Evolutionary conservation across 2,113 vertebrate species (phyloP).

Genomic region (Mobula birostris): DNA sequence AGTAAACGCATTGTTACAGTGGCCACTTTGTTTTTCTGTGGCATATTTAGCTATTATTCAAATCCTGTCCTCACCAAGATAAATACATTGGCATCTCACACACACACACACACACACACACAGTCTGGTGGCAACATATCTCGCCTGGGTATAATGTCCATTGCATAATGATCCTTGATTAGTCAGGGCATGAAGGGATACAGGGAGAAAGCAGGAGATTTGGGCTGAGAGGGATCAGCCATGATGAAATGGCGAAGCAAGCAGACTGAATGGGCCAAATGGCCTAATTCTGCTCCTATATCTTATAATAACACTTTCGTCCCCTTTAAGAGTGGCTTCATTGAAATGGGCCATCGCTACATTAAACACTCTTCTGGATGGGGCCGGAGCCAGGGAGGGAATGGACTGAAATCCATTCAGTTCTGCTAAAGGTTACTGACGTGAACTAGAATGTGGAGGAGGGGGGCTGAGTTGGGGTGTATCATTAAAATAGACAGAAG

Average conservation of each 20-base stretch:
- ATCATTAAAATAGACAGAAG: background rate
- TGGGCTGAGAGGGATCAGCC: too few relatives aligned
- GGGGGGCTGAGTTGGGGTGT: too few relatives aligned
- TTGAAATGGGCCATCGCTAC: background rate
- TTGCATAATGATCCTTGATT: too few relatives aligned
- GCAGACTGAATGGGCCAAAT: too few relatives aligned
- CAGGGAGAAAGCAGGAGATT: too few relatives aligned
- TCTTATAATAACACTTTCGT: too few relatives aligned
- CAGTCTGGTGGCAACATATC: too few relatives aligned
- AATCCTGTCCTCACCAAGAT: background rate
- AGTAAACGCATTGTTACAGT: background rate
- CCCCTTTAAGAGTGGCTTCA: background rate
- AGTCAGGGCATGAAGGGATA: too few relatives aligned
- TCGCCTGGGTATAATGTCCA: background rate
- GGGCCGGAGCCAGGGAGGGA: background rate
- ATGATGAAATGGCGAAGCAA: too few relatives aligned
- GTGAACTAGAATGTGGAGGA: background rate
- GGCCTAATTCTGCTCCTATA: too few relatives aligned
- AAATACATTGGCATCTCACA: background rate
- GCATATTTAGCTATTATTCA: background rate
- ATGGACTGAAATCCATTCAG: background rate
- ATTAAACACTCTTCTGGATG: too few relatives aligned
- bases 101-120: too few relatives aligned
- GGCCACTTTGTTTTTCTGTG: background rate
- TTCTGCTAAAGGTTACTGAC: background rate